A percentile compares a stretch with the other conserved stretches of the same genome.
phyloP scores from a whole-genome alignment of 2,113 vertebrate species.

The Galemys pyrenaicus region DNA sequence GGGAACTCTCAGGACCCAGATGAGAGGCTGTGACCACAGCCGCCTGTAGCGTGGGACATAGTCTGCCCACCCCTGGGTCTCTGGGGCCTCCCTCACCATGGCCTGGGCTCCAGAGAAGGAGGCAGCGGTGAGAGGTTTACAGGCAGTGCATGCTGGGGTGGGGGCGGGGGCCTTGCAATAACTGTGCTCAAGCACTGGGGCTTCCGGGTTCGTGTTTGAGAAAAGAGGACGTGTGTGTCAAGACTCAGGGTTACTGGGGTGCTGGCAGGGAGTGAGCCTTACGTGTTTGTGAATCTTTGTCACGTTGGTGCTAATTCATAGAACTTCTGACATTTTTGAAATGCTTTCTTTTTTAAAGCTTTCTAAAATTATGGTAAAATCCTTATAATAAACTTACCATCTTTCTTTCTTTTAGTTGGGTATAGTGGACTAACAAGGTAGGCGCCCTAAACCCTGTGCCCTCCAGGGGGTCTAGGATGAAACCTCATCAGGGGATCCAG shows the following conservation, averaged over 20 bases:
- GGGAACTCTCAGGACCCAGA: too few relatives aligned
- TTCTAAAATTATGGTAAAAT: not conserved
- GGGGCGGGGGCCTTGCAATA: not conserved
- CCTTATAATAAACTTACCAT: not conserved
- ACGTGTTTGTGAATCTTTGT: not conserved
- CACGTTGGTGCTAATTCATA: not conserved
- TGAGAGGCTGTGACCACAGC: not conserved
- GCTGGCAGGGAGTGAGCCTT: not conserved
- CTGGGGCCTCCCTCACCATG: too few relatives aligned
- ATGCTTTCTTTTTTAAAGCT: not conserved
- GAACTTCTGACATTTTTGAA: not conserved
- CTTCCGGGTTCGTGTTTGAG: not conserved
- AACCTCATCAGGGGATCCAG: too few relatives aligned
- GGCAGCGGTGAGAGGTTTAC: not conserved
- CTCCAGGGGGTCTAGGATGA: too few relatives aligned
- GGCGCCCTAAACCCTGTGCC: too few relatives aligned
- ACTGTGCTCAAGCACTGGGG: rapidly evolving
- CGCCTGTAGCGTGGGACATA: not conserved
- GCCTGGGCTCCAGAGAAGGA: not conserved
- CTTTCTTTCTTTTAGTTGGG: not conserved
- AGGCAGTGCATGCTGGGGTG: not conserved
- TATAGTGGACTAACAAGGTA: too few relatives aligned
- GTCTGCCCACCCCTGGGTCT: too few relatives aligned
- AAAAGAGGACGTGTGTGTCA: too few relatives aligned
- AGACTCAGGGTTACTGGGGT: not conserved